A percentile compares a stretch with the other conserved stretches of the same genome.
phyloP scores from a whole-genome alignment of 2,797 vertebrate genomes.

The Paratrypauchen microcephalus region DNA sequence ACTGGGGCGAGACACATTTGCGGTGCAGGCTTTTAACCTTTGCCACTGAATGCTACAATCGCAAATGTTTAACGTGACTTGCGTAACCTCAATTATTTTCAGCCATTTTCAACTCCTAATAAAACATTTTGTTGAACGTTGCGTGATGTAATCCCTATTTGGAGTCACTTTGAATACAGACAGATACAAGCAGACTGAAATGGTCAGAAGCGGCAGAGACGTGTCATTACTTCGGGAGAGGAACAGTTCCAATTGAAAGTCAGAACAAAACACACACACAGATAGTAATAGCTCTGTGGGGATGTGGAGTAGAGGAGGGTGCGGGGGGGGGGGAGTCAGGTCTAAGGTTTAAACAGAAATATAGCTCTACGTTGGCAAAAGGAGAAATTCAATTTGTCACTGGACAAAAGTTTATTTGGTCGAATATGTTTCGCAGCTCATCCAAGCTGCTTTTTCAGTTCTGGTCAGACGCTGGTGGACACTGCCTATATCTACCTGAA shows the following conservation, averaged over 20 bases:
- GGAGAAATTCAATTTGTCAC: too few species aligned
- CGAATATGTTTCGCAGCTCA: too few species aligned
- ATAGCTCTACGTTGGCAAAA: too few species aligned
- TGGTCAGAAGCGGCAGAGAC: background rate
- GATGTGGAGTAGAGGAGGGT: background rate
- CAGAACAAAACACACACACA: conserved; percentile 6
- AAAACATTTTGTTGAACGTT: conserved; percentile 2
- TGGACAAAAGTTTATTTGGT: too few species aligned
- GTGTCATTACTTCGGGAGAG: background rate
- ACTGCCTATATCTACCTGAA: too few species aligned
- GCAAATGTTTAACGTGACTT: background rate
- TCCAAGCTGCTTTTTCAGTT: too few species aligned
- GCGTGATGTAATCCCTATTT: conserved; percentile 6
- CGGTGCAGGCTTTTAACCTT: too few species aligned
- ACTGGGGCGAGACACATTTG: too few species aligned
- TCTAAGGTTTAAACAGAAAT: background rate
- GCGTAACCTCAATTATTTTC: background rate
- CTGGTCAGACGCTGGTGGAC: too few species aligned
- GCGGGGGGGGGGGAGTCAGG: too few species aligned
- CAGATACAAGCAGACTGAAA: background rate
- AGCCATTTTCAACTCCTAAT: background rate
- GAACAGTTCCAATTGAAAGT: conserved; percentile 19
- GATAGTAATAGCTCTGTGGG: background rate
- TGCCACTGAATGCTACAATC: too few species aligned
- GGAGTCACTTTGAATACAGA: background rate